phyloP scores from a whole-genome alignment of 1,140 invertebrate genomes.

The Drepana arcuata region DNA sequence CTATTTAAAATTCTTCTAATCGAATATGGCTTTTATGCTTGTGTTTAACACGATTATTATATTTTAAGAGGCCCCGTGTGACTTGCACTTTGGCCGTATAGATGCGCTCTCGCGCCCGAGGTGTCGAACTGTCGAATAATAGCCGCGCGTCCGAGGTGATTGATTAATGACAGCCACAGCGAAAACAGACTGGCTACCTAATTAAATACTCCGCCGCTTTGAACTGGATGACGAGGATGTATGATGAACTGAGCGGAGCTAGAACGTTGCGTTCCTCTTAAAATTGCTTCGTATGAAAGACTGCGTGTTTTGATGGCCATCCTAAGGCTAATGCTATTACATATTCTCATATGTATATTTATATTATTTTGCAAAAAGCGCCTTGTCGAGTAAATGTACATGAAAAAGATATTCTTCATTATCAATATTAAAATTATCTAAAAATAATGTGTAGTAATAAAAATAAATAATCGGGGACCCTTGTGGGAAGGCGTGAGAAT shows the following conservation, averaged over 20 bases:
- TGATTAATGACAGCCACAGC: conserved; percentile 67
- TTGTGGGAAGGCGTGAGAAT: too few relatives aligned
- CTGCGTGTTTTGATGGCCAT: too few relatives aligned
- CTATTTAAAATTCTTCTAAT: conserved; percentile 67
- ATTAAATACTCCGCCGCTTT: conserved; percentile 51
- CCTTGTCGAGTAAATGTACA: too few relatives aligned
- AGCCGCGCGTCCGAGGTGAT: conserved; percentile 53
- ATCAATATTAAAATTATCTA: too few relatives aligned
- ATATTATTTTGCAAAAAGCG: too few relatives aligned
- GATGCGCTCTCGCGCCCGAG: conserved; percentile 32
- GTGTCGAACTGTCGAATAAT: conserved; percentile 68
- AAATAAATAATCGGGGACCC: too few relatives aligned
- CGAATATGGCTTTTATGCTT: conserved; percentile 70
- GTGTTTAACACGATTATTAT: conserved; percentile 74
- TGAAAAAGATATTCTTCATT: too few relatives aligned
- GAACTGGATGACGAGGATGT: conserved; percentile 18
- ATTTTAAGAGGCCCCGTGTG: conserved; percentile 70
- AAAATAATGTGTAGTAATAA: too few relatives aligned
- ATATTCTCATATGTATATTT: too few relatives aligned
- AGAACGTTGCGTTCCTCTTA: too few relatives aligned
- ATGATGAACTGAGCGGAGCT: conserved; percentile 20
- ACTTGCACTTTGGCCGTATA: conserved; percentile 60
- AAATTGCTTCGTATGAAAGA: too few relatives aligned
- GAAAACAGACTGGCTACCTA: conserved; percentile 64
- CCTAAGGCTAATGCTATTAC: too few relatives aligned